Percentiles rank a stretch among this genome's conserved stretches.
phyloP scores from a whole-genome alignment of 2,888 invertebrate species.

The Eumacrocentrus americanus region DNA sequence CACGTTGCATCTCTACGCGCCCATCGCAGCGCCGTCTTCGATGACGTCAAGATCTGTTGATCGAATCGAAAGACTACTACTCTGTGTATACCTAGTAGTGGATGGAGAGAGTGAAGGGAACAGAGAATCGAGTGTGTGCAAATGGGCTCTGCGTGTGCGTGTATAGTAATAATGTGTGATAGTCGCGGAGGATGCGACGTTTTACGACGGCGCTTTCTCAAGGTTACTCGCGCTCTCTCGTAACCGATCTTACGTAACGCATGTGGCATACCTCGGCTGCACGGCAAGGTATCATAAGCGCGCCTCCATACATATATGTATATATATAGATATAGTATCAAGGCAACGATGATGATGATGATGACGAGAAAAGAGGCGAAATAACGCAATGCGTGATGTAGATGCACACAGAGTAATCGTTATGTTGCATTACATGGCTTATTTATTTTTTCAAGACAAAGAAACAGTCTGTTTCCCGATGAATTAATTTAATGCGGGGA shows the following conservation, averaged over 20 bases:
- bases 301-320: no score
- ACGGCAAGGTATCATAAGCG: background rate
- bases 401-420: slow-evolving; percentile 2
- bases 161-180: no score
- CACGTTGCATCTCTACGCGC: background rate
- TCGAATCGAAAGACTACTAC: background rate
- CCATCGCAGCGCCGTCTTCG: slow-evolving; percentile 2
- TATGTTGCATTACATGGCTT: slow-evolving; percentile 5
- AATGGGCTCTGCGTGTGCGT: no score
- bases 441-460: background rate
- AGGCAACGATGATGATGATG: background rate
- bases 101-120: no score
- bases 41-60: background rate
- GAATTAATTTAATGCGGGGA: background rate
- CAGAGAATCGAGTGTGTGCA: no score
- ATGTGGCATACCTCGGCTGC: slow-evolving; percentile 18
- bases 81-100: no score
- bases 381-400: background rate
- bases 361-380: background rate
- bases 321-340: no score
- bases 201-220: slow-evolving; percentile 37
- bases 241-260: slow-evolving; percentile 45
- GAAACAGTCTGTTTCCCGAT: background rate
- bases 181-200: slow-evolving; percentile 24
- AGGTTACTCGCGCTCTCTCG: slow-evolving; percentile 40